Base-by-base conservation (phyloP, 2,113 vertebrate species). In the Oenanthe oenanthe region DNA sequence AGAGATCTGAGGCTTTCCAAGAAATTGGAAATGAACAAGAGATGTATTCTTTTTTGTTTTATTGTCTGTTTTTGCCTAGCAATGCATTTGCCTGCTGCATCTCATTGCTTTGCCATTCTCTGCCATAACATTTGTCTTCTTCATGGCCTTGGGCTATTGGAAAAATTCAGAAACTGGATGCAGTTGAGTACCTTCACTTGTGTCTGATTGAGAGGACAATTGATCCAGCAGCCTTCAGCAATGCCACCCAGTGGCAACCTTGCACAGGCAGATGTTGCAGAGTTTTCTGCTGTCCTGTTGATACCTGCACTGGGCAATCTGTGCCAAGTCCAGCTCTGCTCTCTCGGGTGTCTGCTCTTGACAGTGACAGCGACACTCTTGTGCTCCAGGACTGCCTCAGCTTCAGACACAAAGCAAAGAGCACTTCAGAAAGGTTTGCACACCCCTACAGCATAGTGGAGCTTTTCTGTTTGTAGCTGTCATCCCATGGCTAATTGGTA, bases 231-330 rank as follows among this genome's bases (percentile, higher is more conserved):
- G 80, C 70, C 70, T 95, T 86, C 86, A 87, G 89, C 79, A 70
- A 88, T 96, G 88, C 82, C 89, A 96, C 85, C 92, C 93, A 83
- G 92, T 90, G 94, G 79, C 79, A 94, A 57, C 25, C 40, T 67
- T 17, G 61, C 81, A 17, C 2, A 45, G n/a, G 67, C 71, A 92
- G 71, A 34, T 58, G 26, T 9, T n/a, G 31, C 45, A 31, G 2
- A 28, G 75, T 40, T 66, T 38, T 45, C 70, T 58, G 10, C 43
- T 76, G 38, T 43, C 34, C 15, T 0, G 6, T 7, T 13, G 25
- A 29, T 38, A 88, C 83, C 80, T 65, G 68, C 7, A 0, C 5
- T 76, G 92, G 71, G 40, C 19, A 10, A 43, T 28, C 17, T 8
- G 50, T 79, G 50, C 29, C 0, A 4, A 28, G 65, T 7, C 51